Evolutionary conservation across 2,797 vertebrate genomes (phyloP), one percentile per base, ranked within the genome.

Genomic region (Lutjanus argentimaculatus): DNA sequence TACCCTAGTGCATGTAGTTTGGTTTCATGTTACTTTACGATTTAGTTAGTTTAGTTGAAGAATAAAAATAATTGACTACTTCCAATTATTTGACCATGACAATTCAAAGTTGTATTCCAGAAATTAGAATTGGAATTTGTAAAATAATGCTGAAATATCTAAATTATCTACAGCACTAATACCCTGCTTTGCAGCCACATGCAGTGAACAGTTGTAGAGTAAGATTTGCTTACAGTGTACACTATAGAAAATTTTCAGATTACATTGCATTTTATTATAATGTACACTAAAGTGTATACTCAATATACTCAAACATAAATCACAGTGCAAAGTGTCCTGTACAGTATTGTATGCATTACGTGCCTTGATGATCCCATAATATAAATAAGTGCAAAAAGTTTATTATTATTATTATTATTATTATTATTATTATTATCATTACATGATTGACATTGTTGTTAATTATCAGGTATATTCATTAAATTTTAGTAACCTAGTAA

Each of bases 401-500:
- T 21, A 45, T 16, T 15, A 16, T 12, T 19, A 30, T n/a, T 30
- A 46, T 6, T 57, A 17, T 7, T 53, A 46, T 17, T 13, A 53
- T 3, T 43, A 25, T 9, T 17, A 21, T 13, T 66, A 22, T 2
- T 42, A 55, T 43, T 1, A 62, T 13, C 13, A 36, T 53, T 3
- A 22, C 25, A 19, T 53, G 2, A 42, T 69, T 59, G 30, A 6
- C 30, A 36, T 36, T 36, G 30, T 36, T 36, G 30, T 36, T 36
- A 36, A 36, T 36, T 36, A 36, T 36, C 30, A 36, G 30, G 30
- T 36, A 2, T 36, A 36, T 36, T 36, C 30, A 36, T 36, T 36
- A 36, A 36, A 36, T 36, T 36, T 36, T 66, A 52, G 51, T 77
- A 53, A 76, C 71, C 75, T 63, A n/a, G 22, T 82, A 45, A 48